Evolutionary conservation across 2,797 vertebrate genomes (phyloP), one percentile per base, ranked within the genome.

Genomic region (Amphiprion clarkii): DNA sequence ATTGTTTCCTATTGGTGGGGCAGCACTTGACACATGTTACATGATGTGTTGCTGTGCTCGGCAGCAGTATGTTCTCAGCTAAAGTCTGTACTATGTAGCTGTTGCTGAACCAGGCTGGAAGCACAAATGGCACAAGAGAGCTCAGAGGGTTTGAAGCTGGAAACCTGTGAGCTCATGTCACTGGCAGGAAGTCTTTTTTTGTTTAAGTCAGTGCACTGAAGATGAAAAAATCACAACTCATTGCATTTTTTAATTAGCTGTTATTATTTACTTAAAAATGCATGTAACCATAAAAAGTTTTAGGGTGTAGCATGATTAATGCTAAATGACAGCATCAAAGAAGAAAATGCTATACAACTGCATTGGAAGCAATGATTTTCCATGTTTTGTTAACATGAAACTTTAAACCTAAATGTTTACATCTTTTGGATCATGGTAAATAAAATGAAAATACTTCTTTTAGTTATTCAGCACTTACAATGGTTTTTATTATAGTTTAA

Each of bases 151-250:
- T 57, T 6, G 6, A 68, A 25, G 31, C 52, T 21, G 36, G 54
- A 81, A 60, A 73, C 27, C 74, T 69, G 57, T 75, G 74, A 81
- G 67, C 56, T 78, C 71, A 78, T 55, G 52, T 40, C 33, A 51
- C 52, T 68, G 53, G 74, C 51, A 67, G 58, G 57, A 67, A 49
- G 44, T 60, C n/a, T 60, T 52, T 19, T 42, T 60, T 72, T 72
- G 4, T 27, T 27, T 27, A 4, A 53, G 19, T 67, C 51, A 25
- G 21, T n/a, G 27, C 59, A 46, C 23, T 6, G 2, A 51, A 36
- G 6, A 57, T n/a, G 63, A 40, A 51, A 39, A 56, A 8, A 62
- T 31, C 64, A 33, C 31, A 8, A 5, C 21, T 49, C 5, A 13
- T 49, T 60, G 10, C 58, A 68, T 59, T 33, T 23, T 36, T 21